These are phyloP conservation scores for Opisthograptis luteolata DNA, from an alignment of 2,888 invertebrate species.

Conservation along the genomic window DNA sequence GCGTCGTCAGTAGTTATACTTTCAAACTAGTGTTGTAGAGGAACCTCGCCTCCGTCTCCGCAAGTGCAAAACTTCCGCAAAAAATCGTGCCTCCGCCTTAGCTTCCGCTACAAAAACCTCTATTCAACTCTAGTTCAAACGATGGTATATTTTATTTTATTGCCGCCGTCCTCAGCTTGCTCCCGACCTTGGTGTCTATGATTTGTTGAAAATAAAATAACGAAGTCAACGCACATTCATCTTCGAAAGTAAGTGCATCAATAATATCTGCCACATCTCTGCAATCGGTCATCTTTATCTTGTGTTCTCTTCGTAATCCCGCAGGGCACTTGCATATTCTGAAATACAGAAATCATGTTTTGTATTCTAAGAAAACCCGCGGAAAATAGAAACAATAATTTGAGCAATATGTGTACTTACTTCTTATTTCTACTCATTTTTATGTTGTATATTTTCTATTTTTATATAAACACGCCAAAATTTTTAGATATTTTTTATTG, in stretches of 20 bases:
- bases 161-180: too few relatives aligned
- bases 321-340: slow-evolving; percentile 62
- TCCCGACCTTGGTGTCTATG: too few relatives aligned
- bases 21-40: too few relatives aligned
- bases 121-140: too few relatives aligned
- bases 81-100: too few relatives aligned
- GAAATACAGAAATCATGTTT: slow-evolving; percentile 33
- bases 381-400: background rate
- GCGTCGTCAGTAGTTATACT: too few relatives aligned
- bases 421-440: background rate
- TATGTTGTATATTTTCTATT: background rate
- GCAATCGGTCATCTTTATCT: slow-evolving; percentile 48
- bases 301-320: slow-evolving; percentile 41
- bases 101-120: too few relatives aligned
- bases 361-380: background rate
- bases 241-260: slow-evolving; percentile 60
- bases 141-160: too few relatives aligned
- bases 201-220: background rate
- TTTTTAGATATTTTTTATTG: too few relatives aligned
- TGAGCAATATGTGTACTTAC: background rate
- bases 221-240: slow-evolving; percentile 49
- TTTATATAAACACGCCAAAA: slow-evolving; percentile 1
- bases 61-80: too few relatives aligned
- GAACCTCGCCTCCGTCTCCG: too few relatives aligned
- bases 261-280: slow-evolving; percentile 67